These are phyloP conservation scores for Sebastes iracundus DNA, from an alignment of 2,797 vertebrate species.

Conservation along the genomic window DNA sequence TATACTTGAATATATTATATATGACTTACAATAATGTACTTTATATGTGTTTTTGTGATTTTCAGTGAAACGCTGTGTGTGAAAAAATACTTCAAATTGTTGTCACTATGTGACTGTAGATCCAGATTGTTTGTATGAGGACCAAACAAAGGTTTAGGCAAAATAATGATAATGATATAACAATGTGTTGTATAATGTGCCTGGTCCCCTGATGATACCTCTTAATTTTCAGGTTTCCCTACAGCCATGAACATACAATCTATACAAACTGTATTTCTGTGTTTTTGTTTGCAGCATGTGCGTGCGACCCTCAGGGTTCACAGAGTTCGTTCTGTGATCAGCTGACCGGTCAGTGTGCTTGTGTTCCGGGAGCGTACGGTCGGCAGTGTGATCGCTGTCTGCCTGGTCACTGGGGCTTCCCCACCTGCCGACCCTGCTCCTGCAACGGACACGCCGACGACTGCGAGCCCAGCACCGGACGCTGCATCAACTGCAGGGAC, in stretches of 20 bases:
- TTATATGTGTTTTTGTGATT: background rate
- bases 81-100: background rate
- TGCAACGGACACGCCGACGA: slow-evolving; percentile 91
- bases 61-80: background rate
- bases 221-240: background rate
- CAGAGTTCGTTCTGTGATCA: slow-evolving; percentile 86
- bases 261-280: background rate
- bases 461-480: slow-evolving; percentile 86
- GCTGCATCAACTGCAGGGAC: slow-evolving; percentile 89
- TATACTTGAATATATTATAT: background rate
- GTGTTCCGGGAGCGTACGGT: slow-evolving; percentile 85
- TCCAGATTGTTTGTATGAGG: background rate
- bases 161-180: background rate
- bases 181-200: background rate
- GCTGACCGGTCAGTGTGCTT: slow-evolving; percentile 90
- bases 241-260: background rate
- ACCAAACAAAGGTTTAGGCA: background rate
- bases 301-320: slow-evolving; percentile 90
- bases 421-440: slow-evolving; percentile 89
- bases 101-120: background rate
- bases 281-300: slow-evolving; percentile 82
- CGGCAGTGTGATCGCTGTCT: slow-evolving; percentile 92
- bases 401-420: slow-evolving; percentile 95
- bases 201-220: background rate
- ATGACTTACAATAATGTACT: background rate